phyloP scores from a whole-genome alignment of 30 jellyfish, hydroid and myxozoan species.

The Cassiopea xamachana region DNA sequence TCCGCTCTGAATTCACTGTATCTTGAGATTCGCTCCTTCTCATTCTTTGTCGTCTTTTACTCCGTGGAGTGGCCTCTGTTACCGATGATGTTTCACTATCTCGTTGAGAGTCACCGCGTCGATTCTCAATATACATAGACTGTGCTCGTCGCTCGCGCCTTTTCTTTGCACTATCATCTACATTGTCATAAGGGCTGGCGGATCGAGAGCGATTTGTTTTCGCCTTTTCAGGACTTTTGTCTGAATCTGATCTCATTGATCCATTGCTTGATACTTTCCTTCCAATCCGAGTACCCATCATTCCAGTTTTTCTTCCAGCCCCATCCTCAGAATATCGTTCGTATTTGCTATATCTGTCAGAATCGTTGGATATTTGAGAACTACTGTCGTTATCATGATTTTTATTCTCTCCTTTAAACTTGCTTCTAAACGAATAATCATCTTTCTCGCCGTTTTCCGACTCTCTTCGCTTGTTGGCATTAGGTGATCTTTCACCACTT shows the following conservation, averaged over 20 bases:
- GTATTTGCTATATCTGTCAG: not conserved
- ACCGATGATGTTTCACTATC: constrained; percentile 45
- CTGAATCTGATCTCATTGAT: constrained; percentile 42
- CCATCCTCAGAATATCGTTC: not conserved
- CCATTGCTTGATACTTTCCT: constrained; percentile 13
- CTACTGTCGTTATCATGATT: constrained; percentile 2
- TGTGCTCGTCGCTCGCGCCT: constrained; percentile 30
- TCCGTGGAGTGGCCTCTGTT: constrained; percentile 32
- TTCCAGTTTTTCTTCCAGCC: not conserved
- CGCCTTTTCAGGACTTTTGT: constrained; percentile 13
- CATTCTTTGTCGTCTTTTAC: constrained; percentile 42
- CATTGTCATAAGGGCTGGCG: constrained; percentile 62
- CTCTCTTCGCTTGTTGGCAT: constrained; percentile 9
- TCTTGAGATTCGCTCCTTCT: constrained; percentile 57
- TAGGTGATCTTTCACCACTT: constrained; percentile 54
- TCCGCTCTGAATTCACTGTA: constrained; percentile 41
- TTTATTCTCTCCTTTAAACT: constrained; percentile 9
- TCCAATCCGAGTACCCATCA: not conserved
- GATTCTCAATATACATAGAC: constrained; percentile 43
- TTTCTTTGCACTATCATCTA: constrained; percentile 2
- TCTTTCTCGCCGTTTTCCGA: not conserved
- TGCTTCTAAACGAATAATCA: constrained; percentile 17
- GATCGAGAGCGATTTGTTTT: constrained; percentile 32
- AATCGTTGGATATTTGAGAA: constrained; percentile 6
- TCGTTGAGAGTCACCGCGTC: not conserved